These are phyloP conservation scores for Indri indri DNA, from an alignment of 2,113 vertebrate genomes.

Conservation along the genomic window DNA sequence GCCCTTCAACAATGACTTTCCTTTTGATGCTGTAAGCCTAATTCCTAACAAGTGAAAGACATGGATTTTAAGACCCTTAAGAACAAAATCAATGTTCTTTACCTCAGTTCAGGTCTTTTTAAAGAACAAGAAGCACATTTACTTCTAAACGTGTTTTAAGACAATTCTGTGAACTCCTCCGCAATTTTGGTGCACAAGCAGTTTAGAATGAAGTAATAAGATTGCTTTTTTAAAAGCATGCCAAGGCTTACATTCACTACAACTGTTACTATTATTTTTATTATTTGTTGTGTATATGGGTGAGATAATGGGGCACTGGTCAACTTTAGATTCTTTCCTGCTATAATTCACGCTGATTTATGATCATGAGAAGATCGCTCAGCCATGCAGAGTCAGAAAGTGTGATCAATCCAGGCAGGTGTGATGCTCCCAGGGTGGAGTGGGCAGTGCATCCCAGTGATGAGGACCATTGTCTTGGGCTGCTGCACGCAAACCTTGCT, in stretches of 20 bases:
- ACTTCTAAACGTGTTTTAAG: neutral
- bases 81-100: neutral
- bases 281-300: neutral
- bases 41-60: neutral
- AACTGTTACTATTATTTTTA: neutral
- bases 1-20: neutral
- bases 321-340: neutral
- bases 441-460: neutral
- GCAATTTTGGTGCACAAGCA: neutral
- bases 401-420: neutral
- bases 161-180: fast-evolving
- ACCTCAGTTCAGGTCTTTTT: neutral
- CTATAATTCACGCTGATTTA: neutral
- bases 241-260: neutral
- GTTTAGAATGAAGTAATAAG: neutral
- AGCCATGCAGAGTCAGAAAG: neutral
- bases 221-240: neutral
- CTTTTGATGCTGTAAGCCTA: neutral
- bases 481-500: neutral
- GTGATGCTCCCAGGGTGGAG: too few relatives aligned
- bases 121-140: neutral
- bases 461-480: neutral
- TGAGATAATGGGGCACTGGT: neutral
- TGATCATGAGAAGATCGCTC: neutral
- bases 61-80: neutral